Evolutionary conservation across 1,140 invertebrate genomes (phyloP), one percentile per base, ranked within the genome.

Genomic region (Sitobion miscanthi): DNA sequence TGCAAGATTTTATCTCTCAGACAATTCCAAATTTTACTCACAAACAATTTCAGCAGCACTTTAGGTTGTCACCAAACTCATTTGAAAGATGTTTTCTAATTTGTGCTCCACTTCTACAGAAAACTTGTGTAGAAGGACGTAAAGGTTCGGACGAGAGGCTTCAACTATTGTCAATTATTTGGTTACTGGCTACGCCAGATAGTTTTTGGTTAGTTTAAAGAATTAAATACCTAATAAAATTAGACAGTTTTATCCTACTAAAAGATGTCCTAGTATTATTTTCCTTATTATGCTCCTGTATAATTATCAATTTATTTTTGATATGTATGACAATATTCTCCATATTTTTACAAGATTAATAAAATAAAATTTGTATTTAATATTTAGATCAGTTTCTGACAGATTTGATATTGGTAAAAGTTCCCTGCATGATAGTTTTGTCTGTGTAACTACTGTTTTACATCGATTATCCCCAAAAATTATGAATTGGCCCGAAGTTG

Each of bases 341-440:
- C 7, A 57, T 57, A 57, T 25, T 25, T 57, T 25, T 57, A 57
- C 54, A 25, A 25, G 54, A 57, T 57, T 25, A 57, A 23, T 25
- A 57, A 57, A 77, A 77, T n/a, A 77, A n/a, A 77, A 77, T 77
- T 77, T 77, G 9, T 35, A 35, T 77, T 77, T 77, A 14, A 77
- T 14, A 35, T 82, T 35, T 82, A 82, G 77, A 82, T 82, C 77
- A 82, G 77, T 82, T 82, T 82, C 77, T 82, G 77, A 82, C n/a
- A 82, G 77, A 82, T 82, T 82, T 38, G 77, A 82, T 38, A n/a
- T 38, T 21, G 77, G 77, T 20, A 82, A 82, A 82, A 82, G 77
- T 35, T 17, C 77, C 2, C 35, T 82, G 11, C 77, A 82, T 82
- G 77, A 82, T 38, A 82, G 17, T 82, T 82, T 82, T 82, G n/a